Evolutionary conservation across 2,888 invertebrate genomes (phyloP).

Genomic region (Pammene aurita): DNA sequence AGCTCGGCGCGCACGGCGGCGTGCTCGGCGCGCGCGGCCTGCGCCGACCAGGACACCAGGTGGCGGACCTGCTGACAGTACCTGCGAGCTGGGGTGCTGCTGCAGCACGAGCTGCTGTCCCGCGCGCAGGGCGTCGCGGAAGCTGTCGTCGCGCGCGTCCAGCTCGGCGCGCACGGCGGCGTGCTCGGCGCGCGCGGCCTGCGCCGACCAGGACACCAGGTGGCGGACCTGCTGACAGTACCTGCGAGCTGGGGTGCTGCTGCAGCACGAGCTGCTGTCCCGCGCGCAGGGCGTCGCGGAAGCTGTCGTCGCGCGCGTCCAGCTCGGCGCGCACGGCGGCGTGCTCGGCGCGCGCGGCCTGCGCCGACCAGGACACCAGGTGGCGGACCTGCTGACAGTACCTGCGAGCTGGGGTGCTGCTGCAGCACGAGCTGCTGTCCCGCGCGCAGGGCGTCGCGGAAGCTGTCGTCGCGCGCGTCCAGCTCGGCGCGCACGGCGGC

Average conservation of each 20-base stretch:
- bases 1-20: slow-evolving; percentile 77
- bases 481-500: slow-evolving; percentile 77
- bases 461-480: slow-evolving; percentile 93
- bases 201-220: too few relatives aligned
- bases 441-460: slow-evolving; percentile 87
- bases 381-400: too few relatives aligned
- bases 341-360: slow-evolving; percentile 88
- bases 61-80: too few relatives aligned
- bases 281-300: slow-evolving; percentile 87
- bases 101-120: slow-evolving; percentile 93
- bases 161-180: slow-evolving; percentile 77
- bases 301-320: slow-evolving; percentile 93
- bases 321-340: slow-evolving; percentile 77
- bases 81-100: slow-evolving; percentile 84
- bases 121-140: slow-evolving; percentile 87
- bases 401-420: slow-evolving; percentile 84
- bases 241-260: slow-evolving; percentile 85
- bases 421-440: slow-evolving; percentile 93
- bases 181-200: slow-evolving; percentile 88
- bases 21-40: slow-evolving; percentile 88
- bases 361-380: slow-evolving; percentile 84
- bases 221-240: too few relatives aligned
- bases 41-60: slow-evolving; percentile 84
- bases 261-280: slow-evolving; percentile 93
- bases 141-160: slow-evolving; percentile 93